Conservation (phyloP, 2,888 invertebrate species). For the Ceraclea dissimilis region DNA sequence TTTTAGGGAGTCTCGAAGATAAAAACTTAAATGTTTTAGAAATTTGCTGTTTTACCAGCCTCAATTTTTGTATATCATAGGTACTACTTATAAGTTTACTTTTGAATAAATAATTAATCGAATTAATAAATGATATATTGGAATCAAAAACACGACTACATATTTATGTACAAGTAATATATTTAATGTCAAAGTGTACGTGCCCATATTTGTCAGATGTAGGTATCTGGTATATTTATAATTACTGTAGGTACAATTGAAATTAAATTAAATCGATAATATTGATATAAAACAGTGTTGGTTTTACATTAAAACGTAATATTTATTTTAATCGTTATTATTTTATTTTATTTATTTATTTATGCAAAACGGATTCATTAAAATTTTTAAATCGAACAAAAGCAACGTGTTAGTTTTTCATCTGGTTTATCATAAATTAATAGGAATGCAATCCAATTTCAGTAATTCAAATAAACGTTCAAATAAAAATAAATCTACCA, state of each 20-base stretch:
- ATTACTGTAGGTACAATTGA: background rate
- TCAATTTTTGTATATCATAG: too few relatives aligned
- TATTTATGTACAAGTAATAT: too few relatives aligned
- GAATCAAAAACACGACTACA: too few relatives aligned
- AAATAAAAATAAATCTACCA: conserved; percentile 1
- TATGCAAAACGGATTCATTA: background rate
- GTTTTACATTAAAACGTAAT: background rate
- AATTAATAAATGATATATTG: too few relatives aligned
- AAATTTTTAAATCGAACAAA: background rate
- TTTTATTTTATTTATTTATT: background rate
- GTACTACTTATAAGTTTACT: too few relatives aligned
- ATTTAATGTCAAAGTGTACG: too few relatives aligned
- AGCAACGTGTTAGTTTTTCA: background rate
- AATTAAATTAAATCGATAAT: background rate
- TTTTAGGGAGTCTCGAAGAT: too few relatives aligned
- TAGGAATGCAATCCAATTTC: conserved; percentile 1
- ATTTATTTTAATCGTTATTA: background rate
- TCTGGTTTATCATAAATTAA: background rate
- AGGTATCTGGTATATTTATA: too few relatives aligned
- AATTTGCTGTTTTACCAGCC: too few relatives aligned
- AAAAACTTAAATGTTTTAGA: too few relatives aligned
- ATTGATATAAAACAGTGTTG: background rate
- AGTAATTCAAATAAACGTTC: background rate
- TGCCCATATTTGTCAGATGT: too few relatives aligned
- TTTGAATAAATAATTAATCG: too few relatives aligned